Percentiles rank a stretch among this genome's conserved stretches.
These are phyloP conservation scores for Poecile atricapillus DNA, from an alignment of 2,113 vertebrate genomes.

Conservation along the genomic window DNA sequence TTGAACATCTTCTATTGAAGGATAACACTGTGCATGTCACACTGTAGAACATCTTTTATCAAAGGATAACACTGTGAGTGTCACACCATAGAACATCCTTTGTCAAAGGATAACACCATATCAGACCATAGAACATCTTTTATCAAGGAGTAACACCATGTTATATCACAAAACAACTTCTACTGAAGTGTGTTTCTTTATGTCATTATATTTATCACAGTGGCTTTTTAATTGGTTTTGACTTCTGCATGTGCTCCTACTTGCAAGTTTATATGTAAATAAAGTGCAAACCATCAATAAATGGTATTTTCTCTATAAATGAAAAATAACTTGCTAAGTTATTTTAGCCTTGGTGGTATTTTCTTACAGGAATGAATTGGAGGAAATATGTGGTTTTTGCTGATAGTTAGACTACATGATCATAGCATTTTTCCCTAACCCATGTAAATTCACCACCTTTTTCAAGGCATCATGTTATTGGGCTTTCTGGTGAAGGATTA, in stretches of 20 bases:
- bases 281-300: background rate
- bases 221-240: background rate
- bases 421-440: background rate
- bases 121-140: background rate
- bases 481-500: background rate
- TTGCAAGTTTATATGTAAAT: background rate
- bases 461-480: accelerated
- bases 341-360: background rate
- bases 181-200: background rate
- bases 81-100: background rate
- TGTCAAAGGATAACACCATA: background rate
- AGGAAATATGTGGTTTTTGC: background rate
- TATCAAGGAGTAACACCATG: background rate
- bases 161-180: background rate
- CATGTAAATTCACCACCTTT: background rate
- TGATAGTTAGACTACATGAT: background rate
- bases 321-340: background rate
- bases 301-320: background rate
- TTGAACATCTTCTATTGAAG: background rate
- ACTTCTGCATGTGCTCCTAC: background rate
- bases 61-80: background rate
- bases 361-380: background rate
- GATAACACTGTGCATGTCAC: background rate
- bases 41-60: background rate
- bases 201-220: background rate